Evolutionary conservation across 2,113 vertebrate species (phyloP).

Genomic region (Eptatretus burgeri): DNA sequence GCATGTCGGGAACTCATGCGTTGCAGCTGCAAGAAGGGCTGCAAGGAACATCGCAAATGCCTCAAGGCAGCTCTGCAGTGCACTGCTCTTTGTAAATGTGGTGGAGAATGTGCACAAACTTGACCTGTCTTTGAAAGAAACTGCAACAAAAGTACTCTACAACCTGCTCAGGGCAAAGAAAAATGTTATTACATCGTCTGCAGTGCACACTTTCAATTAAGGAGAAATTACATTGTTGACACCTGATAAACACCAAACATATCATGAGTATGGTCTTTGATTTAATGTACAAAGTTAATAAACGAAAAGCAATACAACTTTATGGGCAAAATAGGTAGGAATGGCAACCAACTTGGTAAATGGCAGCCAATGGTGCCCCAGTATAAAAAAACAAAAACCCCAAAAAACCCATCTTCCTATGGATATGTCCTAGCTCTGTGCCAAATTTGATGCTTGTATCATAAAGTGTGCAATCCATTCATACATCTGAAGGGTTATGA

Average conservation of each 20-base stretch:
- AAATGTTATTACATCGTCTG: background rate
- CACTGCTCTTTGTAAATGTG: background rate
- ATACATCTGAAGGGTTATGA: too few relatives aligned
- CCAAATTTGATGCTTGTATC: too few relatives aligned
- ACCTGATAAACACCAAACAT: background rate
- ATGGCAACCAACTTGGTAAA: background rate
- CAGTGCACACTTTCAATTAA: background rate
- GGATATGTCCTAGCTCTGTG: too few relatives aligned
- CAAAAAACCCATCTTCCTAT: background rate
- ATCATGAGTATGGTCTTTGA: background rate
- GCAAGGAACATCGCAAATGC: background rate
- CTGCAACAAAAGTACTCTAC: background rate
- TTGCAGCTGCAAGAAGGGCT: background rate
- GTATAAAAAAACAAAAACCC: background rate
- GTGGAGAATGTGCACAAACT: background rate
- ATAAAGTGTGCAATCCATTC: too few relatives aligned
- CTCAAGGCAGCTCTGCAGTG: too few relatives aligned
- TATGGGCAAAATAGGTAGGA: background rate
- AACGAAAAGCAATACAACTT: background rate
- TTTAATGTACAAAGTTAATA: background rate
- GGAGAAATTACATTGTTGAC: background rate
- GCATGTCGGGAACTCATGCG: background rate
- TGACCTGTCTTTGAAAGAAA: background rate
- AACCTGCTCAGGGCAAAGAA: background rate
- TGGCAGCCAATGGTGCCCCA: background rate